Percentiles rank a stretch among this genome's conserved stretches.
Conservation (phyloP, 2,888 invertebrate species). For the Cryptus viduatorius region DNA sequence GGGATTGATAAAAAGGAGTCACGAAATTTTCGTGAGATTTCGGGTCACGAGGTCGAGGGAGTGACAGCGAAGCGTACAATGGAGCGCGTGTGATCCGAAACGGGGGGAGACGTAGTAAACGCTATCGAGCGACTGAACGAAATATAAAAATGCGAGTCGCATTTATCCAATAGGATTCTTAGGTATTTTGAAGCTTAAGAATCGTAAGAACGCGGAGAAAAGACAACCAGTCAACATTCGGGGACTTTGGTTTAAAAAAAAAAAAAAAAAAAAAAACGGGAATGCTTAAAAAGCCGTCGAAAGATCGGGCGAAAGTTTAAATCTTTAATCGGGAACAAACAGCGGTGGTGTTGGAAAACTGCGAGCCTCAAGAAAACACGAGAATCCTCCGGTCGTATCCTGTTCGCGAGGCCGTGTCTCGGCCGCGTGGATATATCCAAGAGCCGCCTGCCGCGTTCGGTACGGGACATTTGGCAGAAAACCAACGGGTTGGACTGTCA, state of each 20-base stretch:
- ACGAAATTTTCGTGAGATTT: slow-evolving; percentile 55
- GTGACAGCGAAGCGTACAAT: not conserved
- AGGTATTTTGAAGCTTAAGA: slow-evolving; percentile 7
- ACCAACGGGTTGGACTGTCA: slow-evolving; percentile 73
- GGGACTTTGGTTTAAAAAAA: not conserved
- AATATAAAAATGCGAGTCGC: slow-evolving; percentile 31
- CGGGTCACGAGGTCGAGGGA: slow-evolving; percentile 55
- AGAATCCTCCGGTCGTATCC: slow-evolving; percentile 32
- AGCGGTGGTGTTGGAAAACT: not conserved
- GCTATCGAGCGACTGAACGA: slow-evolving; percentile 14
- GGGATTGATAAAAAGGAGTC: not conserved
- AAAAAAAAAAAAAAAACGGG: not conserved
- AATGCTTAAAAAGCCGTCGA: not conserved
- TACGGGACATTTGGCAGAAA: slow-evolving; percentile 73
- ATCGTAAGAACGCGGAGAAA: slow-evolving; percentile 3
- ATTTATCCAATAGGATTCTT: slow-evolving; percentile 28
- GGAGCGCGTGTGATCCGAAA: slow-evolving; percentile 12
- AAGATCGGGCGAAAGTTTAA: not conserved
- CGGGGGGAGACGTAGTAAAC: slow-evolving; percentile 9
- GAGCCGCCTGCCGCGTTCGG: slow-evolving; percentile 45
- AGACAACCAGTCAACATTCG: not conserved
- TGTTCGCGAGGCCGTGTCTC: slow-evolving; percentile 43
- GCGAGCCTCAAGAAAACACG: not conserved
- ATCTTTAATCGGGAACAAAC: not conserved
- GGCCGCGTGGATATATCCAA: slow-evolving; percentile 43